These are phyloP conservation scores for Pseudopleuronectes americanus DNA, from an alignment of 2,797 vertebrate species.

Conservation along the genomic window DNA sequence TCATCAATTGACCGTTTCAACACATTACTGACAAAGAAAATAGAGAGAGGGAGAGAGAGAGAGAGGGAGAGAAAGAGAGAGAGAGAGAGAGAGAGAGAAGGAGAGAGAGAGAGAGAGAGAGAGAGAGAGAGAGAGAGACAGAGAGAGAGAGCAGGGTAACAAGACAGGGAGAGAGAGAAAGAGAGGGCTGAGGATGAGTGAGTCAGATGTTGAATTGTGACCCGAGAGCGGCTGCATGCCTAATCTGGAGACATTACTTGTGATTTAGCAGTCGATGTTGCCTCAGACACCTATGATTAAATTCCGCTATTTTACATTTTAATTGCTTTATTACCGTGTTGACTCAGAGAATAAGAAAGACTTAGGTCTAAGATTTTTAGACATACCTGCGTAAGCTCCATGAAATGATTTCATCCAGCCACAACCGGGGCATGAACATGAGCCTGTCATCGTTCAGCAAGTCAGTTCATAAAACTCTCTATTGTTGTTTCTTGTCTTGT, in stretches of 20 bases:
- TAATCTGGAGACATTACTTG: constrained; percentile 71
- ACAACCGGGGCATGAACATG: constrained; percentile 27
- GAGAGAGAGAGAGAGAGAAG: neutral
- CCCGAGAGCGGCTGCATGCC: constrained; percentile 63
- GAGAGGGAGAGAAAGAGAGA: neutral
- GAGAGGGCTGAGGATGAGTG: neutral
- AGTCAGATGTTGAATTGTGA: constrained; percentile 67
- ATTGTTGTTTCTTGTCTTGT: neutral
- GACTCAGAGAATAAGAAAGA: constrained; percentile 57
- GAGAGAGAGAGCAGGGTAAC: neutral
- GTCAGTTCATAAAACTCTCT: constrained; percentile 13
- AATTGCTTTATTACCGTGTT: constrained; percentile 76
- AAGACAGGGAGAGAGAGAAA: neutral
- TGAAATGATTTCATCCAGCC: constrained; percentile 37
- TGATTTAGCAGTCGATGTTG: constrained; percentile 61
- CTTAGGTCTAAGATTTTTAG: constrained; percentile 49
- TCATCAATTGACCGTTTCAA: constrained; percentile 67
- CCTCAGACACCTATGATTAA: constrained; percentile 73
- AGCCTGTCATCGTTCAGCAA: constrained; percentile 12
- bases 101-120: neutral
- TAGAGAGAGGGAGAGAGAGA: constrained; percentile 1
- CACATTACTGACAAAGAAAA: constrained; percentile 39
- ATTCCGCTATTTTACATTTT: constrained; percentile 79
- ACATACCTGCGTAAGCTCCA: constrained; percentile 45
- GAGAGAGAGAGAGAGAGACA: neutral